Evolutionary conservation across 2,797 vertebrate species (phyloP), one percentile per base, ranked within the genome.

Genomic region (Catostomus latipinnis): DNA sequence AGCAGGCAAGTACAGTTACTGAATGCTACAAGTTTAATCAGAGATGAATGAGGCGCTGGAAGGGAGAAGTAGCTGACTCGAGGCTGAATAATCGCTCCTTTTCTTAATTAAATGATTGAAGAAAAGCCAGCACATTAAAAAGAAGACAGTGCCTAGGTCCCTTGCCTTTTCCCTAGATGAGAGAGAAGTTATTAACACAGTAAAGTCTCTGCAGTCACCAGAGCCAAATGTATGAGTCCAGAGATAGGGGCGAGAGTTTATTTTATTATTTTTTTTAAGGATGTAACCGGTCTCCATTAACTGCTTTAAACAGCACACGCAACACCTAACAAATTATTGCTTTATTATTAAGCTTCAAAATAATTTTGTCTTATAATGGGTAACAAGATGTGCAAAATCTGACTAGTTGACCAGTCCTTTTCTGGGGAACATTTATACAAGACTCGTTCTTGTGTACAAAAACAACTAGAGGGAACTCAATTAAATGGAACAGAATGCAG

Each of bases 81-180:
- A 72, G 82, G 70, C 75, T 84, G 80, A 87, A 87, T 85, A 87
- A 87, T 85, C 82, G 80, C 84, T 66, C 82, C 80, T 78, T 71
- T 88, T 80, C 83, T 88, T 88, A 87, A 87, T 87, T 86, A 88
- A 87, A 84, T 83, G 85, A 84, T 79, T 81, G 84, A 83, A 83
- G 83, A 85, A 86, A 86, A 81, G 84, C 80, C 83, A 82, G 85
- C 65, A 83, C 79, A 81, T 83, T 84, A 83, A 82, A 81, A 76
- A 81, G 72, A 80, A 80, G 85, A 81, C 74, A 63, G 82, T 60
- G 81, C 77, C 85, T 78, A 65, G 81, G 76, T 84, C 80, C 80
- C 83, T 68, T 83, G 84, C 81, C 84, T 83, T 84, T 83, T 82
- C 81, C 83, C 76, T 70, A 78, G 83, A 84, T 82, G 78, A 75